These are phyloP conservation scores for Taphrorychus bicolor DNA, from an alignment of 2,888 invertebrate species.

Conservation along the genomic window DNA sequence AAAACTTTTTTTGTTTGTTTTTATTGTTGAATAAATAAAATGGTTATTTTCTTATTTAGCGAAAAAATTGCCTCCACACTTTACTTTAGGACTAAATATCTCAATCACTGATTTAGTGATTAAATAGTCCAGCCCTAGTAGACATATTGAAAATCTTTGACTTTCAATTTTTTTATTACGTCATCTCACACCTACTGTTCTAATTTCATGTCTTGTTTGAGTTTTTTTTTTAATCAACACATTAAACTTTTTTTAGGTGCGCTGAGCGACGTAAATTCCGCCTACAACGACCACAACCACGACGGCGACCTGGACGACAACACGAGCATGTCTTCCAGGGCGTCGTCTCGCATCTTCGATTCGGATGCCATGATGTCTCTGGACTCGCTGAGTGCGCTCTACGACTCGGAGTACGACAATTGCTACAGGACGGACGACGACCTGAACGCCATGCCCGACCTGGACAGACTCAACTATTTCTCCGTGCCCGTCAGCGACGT, in stretches of 20 bases:
- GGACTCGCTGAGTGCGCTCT: slow-evolving; percentile 83
- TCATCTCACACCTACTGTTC: too few species aligned
- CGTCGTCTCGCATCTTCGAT: slow-evolving; percentile 82
- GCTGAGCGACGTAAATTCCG: slow-evolving; percentile 85
- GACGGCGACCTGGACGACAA: slow-evolving; percentile 69
- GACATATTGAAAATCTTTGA: too few species aligned
- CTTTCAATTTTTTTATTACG: too few species aligned
- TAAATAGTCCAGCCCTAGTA: too few species aligned
- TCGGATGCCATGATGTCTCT: slow-evolving; percentile 78
- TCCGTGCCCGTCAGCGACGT: slow-evolving; percentile 63
- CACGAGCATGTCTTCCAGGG: slow-evolving; percentile 82
- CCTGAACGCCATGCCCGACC: slow-evolving; percentile 58
- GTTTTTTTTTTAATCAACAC: neutral
- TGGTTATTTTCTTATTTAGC: too few species aligned
- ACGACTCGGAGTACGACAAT: slow-evolving; percentile 78
- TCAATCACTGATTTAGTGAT: too few species aligned
- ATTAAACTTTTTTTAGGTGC: slow-evolving; percentile 63
- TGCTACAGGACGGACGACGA: slow-evolving; percentile 65
- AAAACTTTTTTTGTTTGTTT: too few species aligned
- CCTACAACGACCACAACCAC: slow-evolving; percentile 70
- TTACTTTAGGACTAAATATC: too few species aligned
- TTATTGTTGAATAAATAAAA: too few species aligned
- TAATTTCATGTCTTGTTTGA: too few species aligned
- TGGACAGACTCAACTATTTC: slow-evolving; percentile 60
- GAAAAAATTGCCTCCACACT: too few species aligned